Percentiles rank a stretch among this genome's conserved stretches.
phyloP scores from a whole-genome alignment of 2,113 vertebrate genomes.

The Butastur rufipennis region DNA sequence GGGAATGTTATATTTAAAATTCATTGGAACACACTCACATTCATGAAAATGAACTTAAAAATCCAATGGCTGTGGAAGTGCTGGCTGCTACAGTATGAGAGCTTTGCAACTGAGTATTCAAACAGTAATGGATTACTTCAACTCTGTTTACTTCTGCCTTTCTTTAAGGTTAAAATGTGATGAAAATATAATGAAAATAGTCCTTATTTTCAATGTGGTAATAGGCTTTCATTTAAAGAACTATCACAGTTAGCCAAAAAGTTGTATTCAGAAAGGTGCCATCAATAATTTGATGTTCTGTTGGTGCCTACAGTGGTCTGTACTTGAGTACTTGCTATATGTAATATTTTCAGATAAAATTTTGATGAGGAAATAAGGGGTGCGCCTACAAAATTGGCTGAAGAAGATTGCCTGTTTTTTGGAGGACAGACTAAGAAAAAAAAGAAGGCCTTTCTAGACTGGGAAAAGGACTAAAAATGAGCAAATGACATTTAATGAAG shows the following conservation, averaged over 20 bases:
- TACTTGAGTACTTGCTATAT: not conserved
- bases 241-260: not conserved
- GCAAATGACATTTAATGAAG: not conserved
- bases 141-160: not conserved
- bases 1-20: not conserved
- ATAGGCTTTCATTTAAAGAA: not conserved
- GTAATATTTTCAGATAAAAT: not conserved
- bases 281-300: not conserved
- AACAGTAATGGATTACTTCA: not conserved
- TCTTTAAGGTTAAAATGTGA: not conserved
- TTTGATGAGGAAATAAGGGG: not conserved
- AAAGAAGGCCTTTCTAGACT: not conserved
- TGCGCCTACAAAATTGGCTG: not conserved
- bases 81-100: fast-evolving
- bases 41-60: not conserved
- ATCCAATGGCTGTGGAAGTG: not conserved
- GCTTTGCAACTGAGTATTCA: not conserved
- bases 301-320: not conserved
- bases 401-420: not conserved
- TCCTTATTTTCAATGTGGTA: not conserved
- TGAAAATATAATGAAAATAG: not conserved
- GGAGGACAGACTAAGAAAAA: not conserved
- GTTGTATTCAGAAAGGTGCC: not conserved
- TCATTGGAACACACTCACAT: not conserved
- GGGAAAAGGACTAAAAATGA: not conserved